Conservation (phyloP, 2,797 vertebrate species). For the Sphenodon punctatus region DNA sequence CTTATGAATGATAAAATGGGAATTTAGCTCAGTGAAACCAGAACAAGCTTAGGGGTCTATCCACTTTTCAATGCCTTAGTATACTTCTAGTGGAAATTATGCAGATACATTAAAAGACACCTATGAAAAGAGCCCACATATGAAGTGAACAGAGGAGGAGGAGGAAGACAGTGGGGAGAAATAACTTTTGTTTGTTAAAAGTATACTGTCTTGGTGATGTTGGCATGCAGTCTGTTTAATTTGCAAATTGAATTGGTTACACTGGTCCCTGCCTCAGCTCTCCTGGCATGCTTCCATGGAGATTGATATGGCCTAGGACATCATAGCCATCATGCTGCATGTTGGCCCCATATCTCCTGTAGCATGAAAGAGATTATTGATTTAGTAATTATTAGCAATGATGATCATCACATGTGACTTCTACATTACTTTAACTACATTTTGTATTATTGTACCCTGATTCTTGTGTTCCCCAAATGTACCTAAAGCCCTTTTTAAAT, state of each 20-base stretch:
- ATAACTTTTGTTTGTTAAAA: constrained; percentile 18
- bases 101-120: constrained; percentile 5
- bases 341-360: constrained; percentile 24
- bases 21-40: constrained; percentile 31
- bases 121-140: constrained; percentile 34
- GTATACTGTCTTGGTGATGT: background rate
- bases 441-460: constrained; percentile 44
- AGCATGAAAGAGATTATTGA: constrained; percentile 38
- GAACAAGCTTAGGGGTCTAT: constrained; percentile 26
- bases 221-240: constrained; percentile 2
- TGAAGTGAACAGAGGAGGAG: constrained; percentile 11
- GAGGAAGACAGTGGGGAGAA: constrained; percentile 7
- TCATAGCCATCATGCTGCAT: constrained; percentile 43
- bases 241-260: constrained; percentile 44
- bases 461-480: no score
- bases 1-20: constrained; percentile 17
- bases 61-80: constrained; percentile 27
- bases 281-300: constrained; percentile 25
- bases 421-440: constrained; percentile 46
- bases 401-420: constrained; percentile 49
- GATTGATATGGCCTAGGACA: constrained; percentile 37
- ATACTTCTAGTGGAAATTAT: background rate
- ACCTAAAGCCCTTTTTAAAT: no score
- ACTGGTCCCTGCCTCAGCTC: no score
- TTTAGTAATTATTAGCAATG: constrained; percentile 61